Percentiles rank a stretch among this genome's conserved stretches.
Evolutionary conservation across 2,888 invertebrate species (phyloP).

Genomic region (Synanthedon formicaeformis): DNA sequence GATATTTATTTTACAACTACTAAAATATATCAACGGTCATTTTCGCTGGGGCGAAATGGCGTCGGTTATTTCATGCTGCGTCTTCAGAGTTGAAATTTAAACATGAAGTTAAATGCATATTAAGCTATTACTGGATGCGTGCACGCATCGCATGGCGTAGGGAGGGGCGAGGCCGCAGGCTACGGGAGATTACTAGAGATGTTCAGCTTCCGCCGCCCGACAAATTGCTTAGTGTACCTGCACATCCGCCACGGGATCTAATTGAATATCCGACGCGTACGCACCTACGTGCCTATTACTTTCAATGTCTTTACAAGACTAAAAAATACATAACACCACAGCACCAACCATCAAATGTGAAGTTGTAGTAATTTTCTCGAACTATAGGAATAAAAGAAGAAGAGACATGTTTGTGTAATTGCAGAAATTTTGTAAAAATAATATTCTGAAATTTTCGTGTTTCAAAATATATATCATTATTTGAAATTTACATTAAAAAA

Average conservation of each 20-base stretch:
- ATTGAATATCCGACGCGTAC: conserved; percentile 33
- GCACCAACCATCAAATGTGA: background rate
- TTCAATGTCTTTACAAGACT: conserved; percentile 14
- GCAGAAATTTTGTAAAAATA: no score
- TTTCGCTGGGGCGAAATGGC: conserved; percentile 24
- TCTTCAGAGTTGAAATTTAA: background rate
- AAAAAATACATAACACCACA: conserved; percentile 3
- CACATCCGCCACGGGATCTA: conserved; percentile 33
- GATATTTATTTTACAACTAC: conserved; percentile 51
- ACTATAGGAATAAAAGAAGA: no score
- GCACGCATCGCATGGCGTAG: conserved; percentile 5
- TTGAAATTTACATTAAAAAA: no score
- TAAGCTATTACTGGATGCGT: conserved; percentile 12
- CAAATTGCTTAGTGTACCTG: conserved; percentile 34
- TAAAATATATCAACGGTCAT: conserved; percentile 43
- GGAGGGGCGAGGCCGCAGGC: conserved; percentile 21
- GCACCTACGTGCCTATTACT: conserved; percentile 14
- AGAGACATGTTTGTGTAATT: no score
- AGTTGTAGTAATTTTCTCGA: no score
- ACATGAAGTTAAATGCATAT: conserved; percentile 4
- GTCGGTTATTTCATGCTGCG: background rate
- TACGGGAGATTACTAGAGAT: conserved; percentile 39
- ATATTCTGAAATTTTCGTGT: no score
- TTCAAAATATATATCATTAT: no score
- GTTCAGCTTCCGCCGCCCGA: conserved; percentile 45